Evolutionary conservation across 2,797 vertebrate genomes (phyloP), one percentile per base, ranked within the genome.

Genomic region (Hapalemur alaotrensis): DNA sequence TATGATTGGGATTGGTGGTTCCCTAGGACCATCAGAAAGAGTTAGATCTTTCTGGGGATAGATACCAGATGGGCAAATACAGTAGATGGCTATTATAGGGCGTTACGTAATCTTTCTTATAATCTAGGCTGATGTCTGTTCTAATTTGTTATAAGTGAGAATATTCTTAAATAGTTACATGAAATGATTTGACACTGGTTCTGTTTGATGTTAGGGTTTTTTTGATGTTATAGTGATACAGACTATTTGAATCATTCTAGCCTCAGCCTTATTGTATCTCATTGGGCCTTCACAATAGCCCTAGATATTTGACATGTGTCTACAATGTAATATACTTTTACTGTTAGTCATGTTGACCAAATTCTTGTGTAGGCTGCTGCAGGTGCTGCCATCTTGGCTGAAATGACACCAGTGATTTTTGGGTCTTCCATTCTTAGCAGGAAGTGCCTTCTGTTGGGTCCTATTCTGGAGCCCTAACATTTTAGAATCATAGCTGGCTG

Each of bases 151-250:
- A 13, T 23, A 41, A 79, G 32, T 81, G 67, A 96, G n/a, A 70
- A 28, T 69, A 57, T 90, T 84, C 57, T 92, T 63, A 52, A 73
- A 63, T 73, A 17, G 57, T 57, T 50, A 6, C 10, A 46, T 73
- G 87, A 95, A 80, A 87, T 84, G 10, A 67, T 48, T 54, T 69
- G 20, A 95, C 30, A n/a, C 15, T 59, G 69, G n/a, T 96, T 88
- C 80, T 95, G 17, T 30, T 63, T 88, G 85, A 41, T 73, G 25
- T 80, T 85, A 70, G 28, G 43, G 52, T 54, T 54, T 54, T 50
- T 91, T 86, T 63, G 15, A 70, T 43, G 59, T 80, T 48, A 50
- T 57, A 70, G 25, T 75, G 32, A 84, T 41, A 38, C 2, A 57
- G 54, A 20, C 32, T 52, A 22, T 50, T 48, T 82, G 72, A 50